Evolutionary conservation across 2,888 invertebrate genomes (phyloP).

Genomic region (Dasypogon diadema): DNA sequence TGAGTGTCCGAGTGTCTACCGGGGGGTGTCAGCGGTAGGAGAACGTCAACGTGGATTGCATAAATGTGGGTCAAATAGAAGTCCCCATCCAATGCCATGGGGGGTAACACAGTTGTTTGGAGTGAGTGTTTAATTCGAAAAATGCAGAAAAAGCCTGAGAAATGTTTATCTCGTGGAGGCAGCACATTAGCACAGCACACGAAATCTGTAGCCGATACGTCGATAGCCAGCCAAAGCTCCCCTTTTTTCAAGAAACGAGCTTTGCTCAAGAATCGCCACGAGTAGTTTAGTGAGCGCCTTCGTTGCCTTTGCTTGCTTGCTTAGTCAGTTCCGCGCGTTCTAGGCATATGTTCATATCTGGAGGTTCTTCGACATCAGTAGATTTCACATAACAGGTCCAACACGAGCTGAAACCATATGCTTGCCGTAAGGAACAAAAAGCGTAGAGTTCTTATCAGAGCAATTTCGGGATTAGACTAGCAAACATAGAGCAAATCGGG

Average conservation of each 20-base stretch:
- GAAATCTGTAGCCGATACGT: neutral
- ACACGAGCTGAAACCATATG: neutral
- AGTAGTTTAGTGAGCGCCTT: constrained; percentile 14
- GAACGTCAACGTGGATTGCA: neutral
- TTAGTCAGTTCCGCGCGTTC: neutral
- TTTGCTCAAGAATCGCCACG: neutral
- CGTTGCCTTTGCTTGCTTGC: neutral
- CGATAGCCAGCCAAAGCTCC: neutral
- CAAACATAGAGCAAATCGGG: neutral
- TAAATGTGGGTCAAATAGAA: neutral
- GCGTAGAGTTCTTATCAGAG: neutral
- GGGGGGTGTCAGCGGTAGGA: too few relatives aligned
- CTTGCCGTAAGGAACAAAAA: neutral
- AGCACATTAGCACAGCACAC: neutral
- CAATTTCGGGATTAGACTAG: neutral
- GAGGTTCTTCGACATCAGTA: neutral
- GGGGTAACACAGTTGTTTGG: neutral
- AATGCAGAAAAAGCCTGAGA: neutral
- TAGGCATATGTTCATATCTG: neutral
- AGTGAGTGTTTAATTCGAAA: neutral
- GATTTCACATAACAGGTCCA: neutral
- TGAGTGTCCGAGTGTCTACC: too few relatives aligned
- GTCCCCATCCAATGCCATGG: neutral
- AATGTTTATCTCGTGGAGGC: neutral
- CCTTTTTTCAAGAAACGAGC: constrained; percentile 16